A percentile compares a stretch with the other conserved stretches of the same genome.
Conservation (phyloP, 53 echinoderm and acorn worm species). For the Pentamera pediparva region DNA sequence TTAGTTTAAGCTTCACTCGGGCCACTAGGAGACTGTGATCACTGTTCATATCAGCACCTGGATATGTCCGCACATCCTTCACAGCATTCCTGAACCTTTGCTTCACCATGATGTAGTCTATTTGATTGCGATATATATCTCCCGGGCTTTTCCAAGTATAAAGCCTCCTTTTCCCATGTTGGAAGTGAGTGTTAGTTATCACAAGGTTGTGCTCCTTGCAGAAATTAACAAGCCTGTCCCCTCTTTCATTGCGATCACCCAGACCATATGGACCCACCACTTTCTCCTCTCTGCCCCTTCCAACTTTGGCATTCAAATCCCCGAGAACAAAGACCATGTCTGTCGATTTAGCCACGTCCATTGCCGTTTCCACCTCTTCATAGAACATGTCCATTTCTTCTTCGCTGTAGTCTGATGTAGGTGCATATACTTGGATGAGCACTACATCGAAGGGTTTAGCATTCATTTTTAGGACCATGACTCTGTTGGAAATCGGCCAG, state of each 20-base stretch:
- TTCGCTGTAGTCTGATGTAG: neutral
- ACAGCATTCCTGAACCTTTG: neutral
- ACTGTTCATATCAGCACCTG: constrained; percentile 23
- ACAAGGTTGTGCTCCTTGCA: constrained; percentile 19
- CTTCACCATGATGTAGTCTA: constrained; percentile 27
- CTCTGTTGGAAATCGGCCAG: neutral
- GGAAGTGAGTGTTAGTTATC: constrained; percentile 22
- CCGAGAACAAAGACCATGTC: neutral
- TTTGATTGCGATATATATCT: constrained; percentile 23
- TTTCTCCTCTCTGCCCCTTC: neutral
- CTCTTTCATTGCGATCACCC: constrained; percentile 31
- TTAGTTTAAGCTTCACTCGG: neutral
- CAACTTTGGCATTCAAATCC: constrained; percentile 32
- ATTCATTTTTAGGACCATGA: neutral
- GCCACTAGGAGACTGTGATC: constrained; percentile 19
- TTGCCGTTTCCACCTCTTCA: neutral
- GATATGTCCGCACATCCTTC: constrained; percentile 13
- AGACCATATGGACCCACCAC: constrained; percentile 8
- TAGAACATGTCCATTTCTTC: neutral
- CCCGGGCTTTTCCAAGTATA: constrained; percentile 32
- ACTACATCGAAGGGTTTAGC: neutral
- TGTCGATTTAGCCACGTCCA: neutral
- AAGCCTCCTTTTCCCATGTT: constrained; percentile 29
- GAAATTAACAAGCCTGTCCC: constrained; percentile 28
- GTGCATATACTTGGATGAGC: constrained; percentile 27